Evolutionary conservation across 2,797 vertebrate genomes (phyloP).

Genomic region (Morus bassanus): DNA sequence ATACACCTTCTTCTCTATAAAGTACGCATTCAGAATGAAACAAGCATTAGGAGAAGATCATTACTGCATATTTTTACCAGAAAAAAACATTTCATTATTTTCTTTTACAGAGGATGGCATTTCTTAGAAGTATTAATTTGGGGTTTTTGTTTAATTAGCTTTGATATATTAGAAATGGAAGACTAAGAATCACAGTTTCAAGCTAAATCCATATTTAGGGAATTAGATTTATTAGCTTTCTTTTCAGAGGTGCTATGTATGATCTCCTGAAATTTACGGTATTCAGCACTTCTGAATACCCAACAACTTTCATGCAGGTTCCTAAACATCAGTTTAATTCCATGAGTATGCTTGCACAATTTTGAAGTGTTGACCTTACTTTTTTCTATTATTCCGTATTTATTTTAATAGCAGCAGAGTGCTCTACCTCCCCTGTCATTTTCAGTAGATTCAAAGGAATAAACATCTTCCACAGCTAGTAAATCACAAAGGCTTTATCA

Average conservation of each 20-base stretch:
- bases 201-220: neutral
- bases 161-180: neutral
- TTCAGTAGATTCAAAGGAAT: slow-evolving; percentile 29
- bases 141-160: neutral
- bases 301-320: neutral
- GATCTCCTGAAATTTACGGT: neutral
- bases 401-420: slow-evolving; percentile 35
- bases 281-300: neutral
- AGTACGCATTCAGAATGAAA: neutral
- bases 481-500: slow-evolving; percentile 52
- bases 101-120: neutral
- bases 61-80: neutral
- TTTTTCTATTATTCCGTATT: slow-evolving; percentile 4
- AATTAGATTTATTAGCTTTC: neutral
- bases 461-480: slow-evolving; percentile 3
- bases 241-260: neutral
- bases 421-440: slow-evolving; percentile 12
- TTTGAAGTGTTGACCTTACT: slow-evolving; percentile 4
- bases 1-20: neutral
- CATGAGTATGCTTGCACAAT: neutral
- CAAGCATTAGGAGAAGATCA: neutral
- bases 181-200: neutral
- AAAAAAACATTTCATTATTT: neutral
- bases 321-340: neutral
- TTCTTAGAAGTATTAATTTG: neutral